Evolutionary conservation across 2,113 vertebrate species (phyloP).

Genomic region (Ictalurus punctatus): DNA sequence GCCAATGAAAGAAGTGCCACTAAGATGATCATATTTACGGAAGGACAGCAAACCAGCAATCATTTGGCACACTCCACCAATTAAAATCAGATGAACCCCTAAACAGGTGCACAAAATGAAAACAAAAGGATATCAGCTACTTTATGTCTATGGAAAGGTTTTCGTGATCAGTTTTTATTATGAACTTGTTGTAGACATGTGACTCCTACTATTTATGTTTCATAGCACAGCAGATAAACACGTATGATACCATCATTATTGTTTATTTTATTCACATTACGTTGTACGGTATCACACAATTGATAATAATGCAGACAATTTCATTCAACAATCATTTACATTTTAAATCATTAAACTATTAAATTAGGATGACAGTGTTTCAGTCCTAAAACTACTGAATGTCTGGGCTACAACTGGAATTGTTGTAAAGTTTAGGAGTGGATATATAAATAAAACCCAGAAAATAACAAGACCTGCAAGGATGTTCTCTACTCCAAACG

Average conservation of each 20-base stretch:
- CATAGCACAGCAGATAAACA: neutral
- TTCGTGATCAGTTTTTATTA: neutral
- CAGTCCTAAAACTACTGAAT: neutral
- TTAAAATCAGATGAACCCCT: slow-evolving; percentile 86
- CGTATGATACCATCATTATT: neutral
- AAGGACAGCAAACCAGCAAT: slow-evolving; percentile 84
- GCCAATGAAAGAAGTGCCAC: slow-evolving; percentile 81
- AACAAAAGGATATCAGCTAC: neutral
- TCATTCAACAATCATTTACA: neutral
- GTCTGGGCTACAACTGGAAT: neutral
- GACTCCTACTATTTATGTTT: neutral
- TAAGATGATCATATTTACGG: slow-evolving; percentile 84
- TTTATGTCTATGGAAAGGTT: neutral
- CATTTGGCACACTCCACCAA: slow-evolving; percentile 83
- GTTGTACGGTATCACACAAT: neutral
- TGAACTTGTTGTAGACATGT: neutral
- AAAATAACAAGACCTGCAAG: slow-evolving; percentile 75
- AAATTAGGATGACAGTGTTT: neutral
- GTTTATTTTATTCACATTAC: neutral
- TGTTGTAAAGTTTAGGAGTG: neutral
- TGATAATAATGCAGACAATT: neutral
- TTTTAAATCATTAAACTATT: neutral
- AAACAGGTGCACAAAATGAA: slow-evolving; percentile 24
- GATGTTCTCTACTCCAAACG: slow-evolving; percentile 77
- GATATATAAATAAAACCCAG: neutral